Percentiles rank a stretch among this genome's conserved stretches.
Evolutionary conservation across 2,113 vertebrate genomes (phyloP).

Genomic region (Psittacula cyanocephala): DNA sequence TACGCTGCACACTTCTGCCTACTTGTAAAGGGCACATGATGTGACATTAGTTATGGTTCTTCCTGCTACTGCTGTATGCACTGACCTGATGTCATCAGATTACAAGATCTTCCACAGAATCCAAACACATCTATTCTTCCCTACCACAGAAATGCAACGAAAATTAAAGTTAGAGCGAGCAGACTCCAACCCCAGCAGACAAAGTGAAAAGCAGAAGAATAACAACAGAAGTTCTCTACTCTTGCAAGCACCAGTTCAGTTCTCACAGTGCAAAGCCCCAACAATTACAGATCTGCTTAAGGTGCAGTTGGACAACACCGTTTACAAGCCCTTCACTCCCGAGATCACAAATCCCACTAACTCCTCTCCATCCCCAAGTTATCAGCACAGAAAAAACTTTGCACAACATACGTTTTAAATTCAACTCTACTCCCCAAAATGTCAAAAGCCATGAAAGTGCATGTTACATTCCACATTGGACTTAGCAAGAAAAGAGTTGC

Average conservation of each 20-base stretch:
- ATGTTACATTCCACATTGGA: not conserved
- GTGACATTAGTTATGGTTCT: not conserved
- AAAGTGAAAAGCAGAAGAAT: not conserved
- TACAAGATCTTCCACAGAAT: not conserved
- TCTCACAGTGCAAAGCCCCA: not conserved
- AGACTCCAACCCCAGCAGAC: not conserved
- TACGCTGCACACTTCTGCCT: not conserved
- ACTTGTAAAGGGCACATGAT: not conserved
- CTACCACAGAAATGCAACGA: not conserved
- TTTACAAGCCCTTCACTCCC: not conserved
- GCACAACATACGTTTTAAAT: not conserved
- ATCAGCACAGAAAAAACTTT: not conserved
- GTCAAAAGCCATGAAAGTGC: not conserved
- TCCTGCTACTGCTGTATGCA: not conserved
- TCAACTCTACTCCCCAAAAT: not conserved
- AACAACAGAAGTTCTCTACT: not conserved
- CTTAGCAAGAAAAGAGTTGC: not conserved
- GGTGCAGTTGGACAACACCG: not conserved
- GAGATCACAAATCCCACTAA: not conserved
- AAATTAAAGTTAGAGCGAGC: not conserved
- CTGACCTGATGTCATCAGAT: not conserved
- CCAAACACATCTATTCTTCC: not conserved
- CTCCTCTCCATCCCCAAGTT: not conserved
- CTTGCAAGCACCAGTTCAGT: not conserved
- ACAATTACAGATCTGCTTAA: not conserved